Evolutionary conservation across 2,888 invertebrate genomes (phyloP), one percentile per base, ranked within the genome.

Genomic region (Agonopterix arenella): DNA sequence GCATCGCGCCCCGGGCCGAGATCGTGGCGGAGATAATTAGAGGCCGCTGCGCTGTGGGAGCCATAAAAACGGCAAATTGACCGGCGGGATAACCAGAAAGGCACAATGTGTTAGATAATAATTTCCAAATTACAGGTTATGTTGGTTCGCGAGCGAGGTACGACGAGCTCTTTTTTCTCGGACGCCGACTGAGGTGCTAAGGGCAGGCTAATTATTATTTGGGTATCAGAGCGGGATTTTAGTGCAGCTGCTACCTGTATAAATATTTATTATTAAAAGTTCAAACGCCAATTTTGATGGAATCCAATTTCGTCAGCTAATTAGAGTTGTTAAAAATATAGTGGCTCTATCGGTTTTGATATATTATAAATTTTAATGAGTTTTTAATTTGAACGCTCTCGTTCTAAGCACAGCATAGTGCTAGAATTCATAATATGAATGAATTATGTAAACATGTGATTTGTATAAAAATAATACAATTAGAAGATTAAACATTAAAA

Each of bases 91-190:
- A 88, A 84, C 84, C 88, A 88, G 85, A 89, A 88, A 89, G 89
- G 88, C 89, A 88, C 86, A 89, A 89, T 89, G 88, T 89, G 89
- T 89, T 89, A 89, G 88, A 89, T 88, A 88, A 88, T 88, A 88
- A 89, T 88, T 89, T 89, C 86, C 86, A 88, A 89, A 88, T 89
- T 89, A 88, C 81, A 86, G 88, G 89, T 86, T 88, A 75, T 80
- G 84, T 80, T 73, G 76, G 84, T 85, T 85, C 76, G 85, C 85
- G 79, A 80, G 81, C 80, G 80, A 79, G 18, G 68, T 70, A 74
- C 78, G 76, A 62, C 70, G 69, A 71, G 70, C 61, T 77, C 79
- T 83, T 85, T 86, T 85, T 85, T 82, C 80, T 78, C 70, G 70
- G 59, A 73, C 75, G 74, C 80, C 80, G 80, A 76, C 81, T 73